These are phyloP conservation scores for Atherinosoma microstoma DNA, from an alignment of 2,797 vertebrate genomes.

Conservation along the genomic window DNA sequence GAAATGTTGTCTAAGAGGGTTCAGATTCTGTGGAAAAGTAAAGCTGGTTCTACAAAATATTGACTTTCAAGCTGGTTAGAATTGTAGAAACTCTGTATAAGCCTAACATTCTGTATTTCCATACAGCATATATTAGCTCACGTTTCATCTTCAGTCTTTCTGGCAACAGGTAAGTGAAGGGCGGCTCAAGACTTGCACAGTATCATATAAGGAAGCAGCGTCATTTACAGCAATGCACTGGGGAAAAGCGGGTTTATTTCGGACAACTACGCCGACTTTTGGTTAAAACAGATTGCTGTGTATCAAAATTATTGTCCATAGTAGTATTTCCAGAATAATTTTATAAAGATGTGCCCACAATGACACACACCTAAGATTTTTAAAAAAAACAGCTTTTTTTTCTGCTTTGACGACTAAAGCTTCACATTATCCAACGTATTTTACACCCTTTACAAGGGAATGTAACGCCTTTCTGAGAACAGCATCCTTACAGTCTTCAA, in stretches of 20 bases:
- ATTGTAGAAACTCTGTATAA: too few relatives aligned
- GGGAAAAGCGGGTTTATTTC: not conserved
- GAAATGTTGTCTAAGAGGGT: too few relatives aligned
- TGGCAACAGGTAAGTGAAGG: too few relatives aligned
- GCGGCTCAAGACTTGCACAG: too few relatives aligned
- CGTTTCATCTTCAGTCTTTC: too few relatives aligned
- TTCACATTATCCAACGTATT: not conserved
- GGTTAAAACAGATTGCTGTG: not conserved
- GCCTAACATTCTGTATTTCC: too few relatives aligned
- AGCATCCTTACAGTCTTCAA: conserved; percentile 43
- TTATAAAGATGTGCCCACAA: not conserved
- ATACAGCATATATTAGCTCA: too few relatives aligned
- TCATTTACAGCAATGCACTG: not conserved
- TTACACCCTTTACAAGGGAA: conserved; percentile 3
- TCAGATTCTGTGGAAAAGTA: too few relatives aligned
- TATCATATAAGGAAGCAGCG: not conserved
- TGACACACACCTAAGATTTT: not conserved
- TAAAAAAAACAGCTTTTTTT: not conserved
- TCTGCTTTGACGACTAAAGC: not conserved
- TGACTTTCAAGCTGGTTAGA: too few relatives aligned
- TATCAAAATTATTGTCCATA: not conserved
- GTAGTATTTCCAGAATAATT: not conserved
- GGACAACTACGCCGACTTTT: not conserved
- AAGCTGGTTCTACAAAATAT: too few relatives aligned
- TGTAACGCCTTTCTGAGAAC: conserved; percentile 41